Base-by-base conservation (phyloP, 2,888 invertebrate genomes). In the Hybos culiciformis region DNA sequence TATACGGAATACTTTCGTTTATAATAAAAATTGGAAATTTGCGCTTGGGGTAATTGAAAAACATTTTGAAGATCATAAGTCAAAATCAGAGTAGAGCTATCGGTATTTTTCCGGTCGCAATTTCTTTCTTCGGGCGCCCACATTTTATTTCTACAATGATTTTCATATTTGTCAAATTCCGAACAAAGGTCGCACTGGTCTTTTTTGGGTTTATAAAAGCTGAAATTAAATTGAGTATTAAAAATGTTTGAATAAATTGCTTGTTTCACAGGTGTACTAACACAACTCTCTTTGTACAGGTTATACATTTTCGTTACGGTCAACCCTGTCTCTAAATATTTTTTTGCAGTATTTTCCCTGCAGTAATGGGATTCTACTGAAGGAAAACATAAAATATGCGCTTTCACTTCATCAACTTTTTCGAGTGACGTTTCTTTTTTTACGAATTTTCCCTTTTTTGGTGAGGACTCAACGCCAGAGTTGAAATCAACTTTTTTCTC, bases 341-440 rank as follows among this genome's bases (percentile, higher is more conserved):
- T 31, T 32, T 39, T 45, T n/a, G 40, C 36, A n/a, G 33, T 37
- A 11, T 32, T 33, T 34, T 26, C 24, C 37, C 45, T 14, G 37
- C 44, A 46, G 36, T 46, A 45, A 33, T 46, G 48, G 6, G 50
- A 48, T 23, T 48, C 45, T 37, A 50, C 42, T 29, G 37, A 43
- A 26, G 46, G 43, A 47, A 50, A 49, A 38, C 46, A 39, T 23
- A 41, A 34, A 23, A 51, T 49, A 40, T 51, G 49, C 19, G 44
- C 19, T 32, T 37, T 20, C 20, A 49, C 41, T 41, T 36, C 41
- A 14, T 50, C 39, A 31, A 40, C 40, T 38, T 42, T 38, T 23
- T 46, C 32, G 11, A 44, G 45, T 39, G 42, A 32, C 32, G 32
- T 44, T 42, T 46, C 45, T 39, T 37, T 43, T 39, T 45, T 36